A percentile compares a stretch with the other conserved stretches of the same genome.
These are phyloP conservation scores for Nansenia antarctica DNA, from an alignment of 2,113 vertebrate genomes.

Conservation along the genomic window DNA sequence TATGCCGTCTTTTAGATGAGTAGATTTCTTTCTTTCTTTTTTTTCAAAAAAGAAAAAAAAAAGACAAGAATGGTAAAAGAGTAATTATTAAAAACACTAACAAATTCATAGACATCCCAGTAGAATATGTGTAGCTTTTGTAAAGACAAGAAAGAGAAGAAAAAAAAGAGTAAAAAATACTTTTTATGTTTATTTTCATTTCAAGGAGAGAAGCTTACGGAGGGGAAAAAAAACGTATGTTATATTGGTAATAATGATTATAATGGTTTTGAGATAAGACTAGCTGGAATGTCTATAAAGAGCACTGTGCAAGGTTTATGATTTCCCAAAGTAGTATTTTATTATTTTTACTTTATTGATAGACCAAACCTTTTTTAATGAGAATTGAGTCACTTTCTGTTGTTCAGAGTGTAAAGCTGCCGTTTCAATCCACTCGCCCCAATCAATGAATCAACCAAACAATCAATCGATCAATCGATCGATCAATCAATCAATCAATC, in stretches of 20 bases:
- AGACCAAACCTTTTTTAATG: constrained; percentile 68
- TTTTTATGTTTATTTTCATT: constrained; percentile 70
- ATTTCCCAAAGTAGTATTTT: constrained; percentile 68
- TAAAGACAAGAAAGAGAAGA: constrained; percentile 59
- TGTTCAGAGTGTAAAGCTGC: constrained; percentile 59
- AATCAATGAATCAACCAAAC: constrained; percentile 19
- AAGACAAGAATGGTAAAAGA: constrained; percentile 61
- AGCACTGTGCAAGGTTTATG: constrained; percentile 80
- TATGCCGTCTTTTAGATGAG: constrained; percentile 62
- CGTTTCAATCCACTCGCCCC: constrained; percentile 53
- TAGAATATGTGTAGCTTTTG: constrained; percentile 83
- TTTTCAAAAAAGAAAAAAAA: constrained; percentile 45
- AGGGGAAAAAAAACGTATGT: constrained; percentile 67
- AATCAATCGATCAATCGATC: constrained; percentile 20
- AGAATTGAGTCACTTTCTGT: constrained; percentile 64
- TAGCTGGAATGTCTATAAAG: constrained; percentile 78
- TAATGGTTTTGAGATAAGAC: constrained; percentile 79
- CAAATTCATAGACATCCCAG: constrained; percentile 78
- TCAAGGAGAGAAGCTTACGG: constrained; percentile 64
- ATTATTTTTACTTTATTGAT: constrained; percentile 62
- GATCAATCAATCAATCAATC: constrained; percentile 23
- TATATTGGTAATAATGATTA: constrained; percentile 75
- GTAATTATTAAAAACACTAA: constrained; percentile 76
- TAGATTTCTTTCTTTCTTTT: constrained; percentile 64
- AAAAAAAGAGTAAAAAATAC: constrained; percentile 52